Evolutionary conservation across 1,140 invertebrate genomes (phyloP).

Genomic region (Arion vulgaris): DNA sequence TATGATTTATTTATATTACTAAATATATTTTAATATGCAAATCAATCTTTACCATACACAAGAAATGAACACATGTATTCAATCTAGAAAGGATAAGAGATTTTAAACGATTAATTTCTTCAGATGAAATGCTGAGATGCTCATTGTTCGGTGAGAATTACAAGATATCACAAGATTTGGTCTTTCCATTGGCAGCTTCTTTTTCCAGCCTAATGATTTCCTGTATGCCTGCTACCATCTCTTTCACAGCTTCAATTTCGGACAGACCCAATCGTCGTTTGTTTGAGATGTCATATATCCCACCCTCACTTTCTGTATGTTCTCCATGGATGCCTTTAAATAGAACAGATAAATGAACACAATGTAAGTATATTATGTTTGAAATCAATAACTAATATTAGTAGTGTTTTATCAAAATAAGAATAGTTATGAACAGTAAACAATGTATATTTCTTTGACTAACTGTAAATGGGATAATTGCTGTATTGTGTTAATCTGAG

Average conservation of each 20-base stretch:
- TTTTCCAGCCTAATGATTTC: constrained; percentile 62
- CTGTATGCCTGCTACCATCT: constrained; percentile 62
- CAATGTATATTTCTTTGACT: too few species aligned
- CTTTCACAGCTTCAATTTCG: constrained; percentile 59
- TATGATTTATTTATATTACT: not conserved
- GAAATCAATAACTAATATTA: too few species aligned
- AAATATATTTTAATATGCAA: not conserved
- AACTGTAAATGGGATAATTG: too few species aligned
- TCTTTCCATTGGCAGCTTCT: constrained; percentile 37
- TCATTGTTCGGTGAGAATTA: not conserved
- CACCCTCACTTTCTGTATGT: constrained; percentile 83
- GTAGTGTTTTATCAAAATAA: too few species aligned
- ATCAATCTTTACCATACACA: not conserved
- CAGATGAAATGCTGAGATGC: not conserved
- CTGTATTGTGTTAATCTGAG: too few species aligned
- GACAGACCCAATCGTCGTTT: constrained; percentile 63
- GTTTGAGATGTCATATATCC: constrained; percentile 67
- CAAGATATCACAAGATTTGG: constrained; percentile 26
- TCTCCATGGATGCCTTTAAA: constrained; percentile 87
- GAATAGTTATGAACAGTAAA: too few species aligned
- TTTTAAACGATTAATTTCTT: not conserved
- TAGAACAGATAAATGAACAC: too few species aligned
- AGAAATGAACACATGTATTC: not conserved
- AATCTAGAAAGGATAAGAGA: not conserved
- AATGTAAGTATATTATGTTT: too few species aligned